Percentiles rank a stretch among this genome's conserved stretches.
Evolutionary conservation across 2,888 invertebrate species (phyloP).

Genomic region (Dynastes hyllus): DNA sequence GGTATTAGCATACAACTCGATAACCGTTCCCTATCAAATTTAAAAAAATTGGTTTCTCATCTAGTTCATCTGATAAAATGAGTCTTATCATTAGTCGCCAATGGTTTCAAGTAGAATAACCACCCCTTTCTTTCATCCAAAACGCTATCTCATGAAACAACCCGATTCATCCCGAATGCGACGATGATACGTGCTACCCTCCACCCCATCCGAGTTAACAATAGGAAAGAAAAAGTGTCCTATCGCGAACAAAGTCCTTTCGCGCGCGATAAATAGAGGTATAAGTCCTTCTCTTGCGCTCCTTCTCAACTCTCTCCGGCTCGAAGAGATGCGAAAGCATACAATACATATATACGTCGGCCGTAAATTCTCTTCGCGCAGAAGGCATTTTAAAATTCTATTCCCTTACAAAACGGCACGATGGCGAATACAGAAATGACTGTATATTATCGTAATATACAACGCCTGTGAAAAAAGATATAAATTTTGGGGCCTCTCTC

Average conservation of each 20-base stretch:
- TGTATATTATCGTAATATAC: slow-evolving; percentile 52
- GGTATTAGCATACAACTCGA: too few relatives aligned
- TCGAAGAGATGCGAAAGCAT: slow-evolving; percentile 27
- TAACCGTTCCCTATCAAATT: too few relatives aligned
- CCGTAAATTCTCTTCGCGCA: slow-evolving; percentile 47
- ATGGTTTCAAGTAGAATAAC: background rate
- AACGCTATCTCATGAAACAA: slow-evolving; percentile 10
- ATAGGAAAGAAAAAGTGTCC: slow-evolving; percentile 15
- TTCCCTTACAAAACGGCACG: slow-evolving; percentile 49
- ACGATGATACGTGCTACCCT: background rate
- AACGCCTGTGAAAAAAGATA: slow-evolving; percentile 45
- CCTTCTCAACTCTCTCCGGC: background rate
- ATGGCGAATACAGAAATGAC: slow-evolving; percentile 49
- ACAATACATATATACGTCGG: background rate
- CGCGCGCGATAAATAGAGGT: slow-evolving; percentile 32
- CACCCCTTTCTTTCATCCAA: background rate
- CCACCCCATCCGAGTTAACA: background rate
- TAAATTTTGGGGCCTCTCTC: slow-evolving; percentile 41
- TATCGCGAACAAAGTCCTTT: slow-evolving; percentile 32
- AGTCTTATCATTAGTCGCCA: background rate
- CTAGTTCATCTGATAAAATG: background rate
- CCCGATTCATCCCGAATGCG: slow-evolving; percentile 13
- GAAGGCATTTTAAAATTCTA: slow-evolving; percentile 50
- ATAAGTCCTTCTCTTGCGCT: background rate
- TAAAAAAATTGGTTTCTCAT: too few relatives aligned